Conservation (phyloP, 2,888 invertebrate genomes). For the Germaria angustata region DNA sequence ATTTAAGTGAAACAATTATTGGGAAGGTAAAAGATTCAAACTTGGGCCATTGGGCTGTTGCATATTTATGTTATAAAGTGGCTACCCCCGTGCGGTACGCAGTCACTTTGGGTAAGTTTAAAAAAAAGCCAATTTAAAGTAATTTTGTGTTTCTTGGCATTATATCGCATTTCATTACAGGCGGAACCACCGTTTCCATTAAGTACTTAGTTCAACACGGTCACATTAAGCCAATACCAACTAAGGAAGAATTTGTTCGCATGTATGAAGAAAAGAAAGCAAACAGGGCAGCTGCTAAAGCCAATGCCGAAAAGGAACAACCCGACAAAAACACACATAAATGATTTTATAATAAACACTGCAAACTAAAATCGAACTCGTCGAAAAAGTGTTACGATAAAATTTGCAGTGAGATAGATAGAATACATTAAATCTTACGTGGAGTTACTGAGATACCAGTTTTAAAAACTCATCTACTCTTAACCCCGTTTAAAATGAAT, state of each 20-base stretch:
- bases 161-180: constrained; percentile 78
- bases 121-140: no score
- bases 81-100: constrained; percentile 94
- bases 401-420: constrained; percentile 18
- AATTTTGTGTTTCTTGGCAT: neutral
- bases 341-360: constrained; percentile 51
- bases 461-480: neutral
- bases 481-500: neutral
- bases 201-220: constrained; percentile 89
- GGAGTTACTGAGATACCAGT: neutral
- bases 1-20: constrained; percentile 89
- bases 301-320: constrained; percentile 39
- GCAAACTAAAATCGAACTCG: constrained; percentile 44
- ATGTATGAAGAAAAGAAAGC: constrained; percentile 82
- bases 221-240: constrained; percentile 90
- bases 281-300: constrained; percentile 72
- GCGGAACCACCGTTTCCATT: constrained; percentile 92
- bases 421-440: neutral
- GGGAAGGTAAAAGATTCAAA: constrained; percentile 88
- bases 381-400: neutral
- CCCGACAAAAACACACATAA: constrained; percentile 43
- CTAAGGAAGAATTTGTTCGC: constrained; percentile 83
- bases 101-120: constrained; percentile 91
- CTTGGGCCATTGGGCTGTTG: constrained; percentile 93
- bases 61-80: constrained; percentile 96